Base-by-base conservation (phyloP, 2,113 vertebrate species). In the Antechinus stuartii region DNA sequence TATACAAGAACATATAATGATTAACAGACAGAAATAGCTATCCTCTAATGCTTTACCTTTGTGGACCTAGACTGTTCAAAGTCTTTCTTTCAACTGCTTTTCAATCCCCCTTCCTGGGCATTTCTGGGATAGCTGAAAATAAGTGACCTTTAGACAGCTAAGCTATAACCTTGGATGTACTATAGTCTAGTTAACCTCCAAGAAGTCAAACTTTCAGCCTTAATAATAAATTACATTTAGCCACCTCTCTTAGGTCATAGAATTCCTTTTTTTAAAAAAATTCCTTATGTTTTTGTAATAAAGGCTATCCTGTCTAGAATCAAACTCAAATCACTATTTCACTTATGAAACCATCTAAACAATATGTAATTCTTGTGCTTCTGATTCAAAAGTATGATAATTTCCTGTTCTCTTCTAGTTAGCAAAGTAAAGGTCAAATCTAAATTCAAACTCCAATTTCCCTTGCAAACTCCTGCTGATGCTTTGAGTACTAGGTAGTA, bases 1-100 rank as follows among this genome's bases (percentile, higher is more conserved):
- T 96, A 95, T 84, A 8, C 91, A 90, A 97, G 96, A 96, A 90
- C 3, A 92, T 76, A 50, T 95, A 98, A 97, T 96, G 56, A 97
- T 97, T 97, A 98, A 97, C 95, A 92, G 55, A 26, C 27, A 94
- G 94, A 97, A 97, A 92, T 94, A 91, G 95, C 97, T 95, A 46
- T 95, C 95, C 57, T 89, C 52, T 96, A 98, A 96, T 97, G n/a
- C 92, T 96, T 98, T 98, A 94, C 92, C 90, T 91, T 96, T 89
- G 91, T 95, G 93, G 95, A 96, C 47, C 50, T 92, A 96, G 96
- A 95, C 53, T 96, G 96, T 97, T 97, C 94, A 96, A 54, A 93
- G 94, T 96, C 53, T 97, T 96, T 97, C 96, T 96, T 98, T 96
- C 96, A 89, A 68, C 49, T 94, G 23, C 54, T 96, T 35, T 95